These are phyloP conservation scores for Passerina amoena DNA, from an alignment of 2,113 vertebrate genomes.

Conservation along the genomic window DNA sequence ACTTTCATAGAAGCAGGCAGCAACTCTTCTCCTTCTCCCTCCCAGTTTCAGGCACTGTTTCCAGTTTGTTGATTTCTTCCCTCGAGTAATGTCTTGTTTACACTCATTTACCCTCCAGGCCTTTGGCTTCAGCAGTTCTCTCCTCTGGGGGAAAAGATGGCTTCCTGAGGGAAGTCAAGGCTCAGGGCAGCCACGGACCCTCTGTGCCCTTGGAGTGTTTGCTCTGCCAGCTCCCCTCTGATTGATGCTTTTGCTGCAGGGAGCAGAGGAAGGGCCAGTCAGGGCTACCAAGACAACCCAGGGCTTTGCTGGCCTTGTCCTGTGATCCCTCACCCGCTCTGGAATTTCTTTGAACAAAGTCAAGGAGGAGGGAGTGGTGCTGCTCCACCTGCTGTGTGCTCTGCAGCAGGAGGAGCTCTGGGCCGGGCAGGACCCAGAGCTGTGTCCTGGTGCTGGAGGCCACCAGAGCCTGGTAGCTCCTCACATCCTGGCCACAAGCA, in stretches of 20 bases:
- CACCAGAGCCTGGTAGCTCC: neutral
- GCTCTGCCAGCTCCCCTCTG: neutral
- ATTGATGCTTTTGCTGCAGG: neutral
- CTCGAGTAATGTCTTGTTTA: neutral
- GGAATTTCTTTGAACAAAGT: neutral
- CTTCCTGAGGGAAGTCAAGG: neutral
- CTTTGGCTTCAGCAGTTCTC: neutral
- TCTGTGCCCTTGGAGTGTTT: neutral
- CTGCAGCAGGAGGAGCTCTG: neutral
- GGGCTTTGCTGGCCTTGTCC: neutral
- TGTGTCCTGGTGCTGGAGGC: neutral
- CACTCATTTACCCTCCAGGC: neutral
- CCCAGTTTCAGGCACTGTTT: neutral
- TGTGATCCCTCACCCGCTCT: neutral
- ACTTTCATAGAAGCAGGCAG: neutral
- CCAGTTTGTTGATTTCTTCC: neutral
- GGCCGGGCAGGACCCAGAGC: neutral
- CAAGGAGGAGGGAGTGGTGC: rapidly evolving
- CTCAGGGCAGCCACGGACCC: neutral
- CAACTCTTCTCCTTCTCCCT: neutral
- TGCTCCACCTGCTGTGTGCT: neutral
- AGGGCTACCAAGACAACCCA: neutral
- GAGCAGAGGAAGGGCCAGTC: neutral
- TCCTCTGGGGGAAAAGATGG: neutral
- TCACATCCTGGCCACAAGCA: neutral